Conservation (phyloP, 2,113 vertebrate genomes). For the Calidris pugnax region DNA sequence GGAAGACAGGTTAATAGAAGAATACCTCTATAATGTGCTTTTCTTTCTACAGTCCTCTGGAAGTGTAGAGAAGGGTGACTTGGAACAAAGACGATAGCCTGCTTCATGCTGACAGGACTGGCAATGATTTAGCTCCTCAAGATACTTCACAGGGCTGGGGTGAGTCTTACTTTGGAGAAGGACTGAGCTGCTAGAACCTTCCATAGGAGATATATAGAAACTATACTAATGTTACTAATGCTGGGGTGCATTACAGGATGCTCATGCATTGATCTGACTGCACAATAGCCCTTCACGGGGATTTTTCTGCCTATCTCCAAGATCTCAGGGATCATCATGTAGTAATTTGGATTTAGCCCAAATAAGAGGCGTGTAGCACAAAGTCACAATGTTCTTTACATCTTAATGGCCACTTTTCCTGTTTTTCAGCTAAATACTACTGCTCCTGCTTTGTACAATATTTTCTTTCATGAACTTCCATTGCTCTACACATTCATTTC, state of each 20-base stretch:
- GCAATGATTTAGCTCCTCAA: neutral
- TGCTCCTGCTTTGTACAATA: neutral
- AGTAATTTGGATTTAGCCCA: neutral
- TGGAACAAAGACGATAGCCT: neutral
- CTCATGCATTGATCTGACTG: neutral
- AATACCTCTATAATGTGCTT: neutral
- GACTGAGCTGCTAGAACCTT: neutral
- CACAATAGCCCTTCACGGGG: neutral
- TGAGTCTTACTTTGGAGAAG: neutral
- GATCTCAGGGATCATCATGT: neutral
- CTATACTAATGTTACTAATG: rapidly evolving
- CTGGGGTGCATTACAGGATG: neutral
- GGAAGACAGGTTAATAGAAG: neutral
- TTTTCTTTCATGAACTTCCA: neutral
- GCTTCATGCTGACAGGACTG: neutral
- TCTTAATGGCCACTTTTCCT: neutral
- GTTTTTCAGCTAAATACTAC: neutral
- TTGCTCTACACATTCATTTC: neutral
- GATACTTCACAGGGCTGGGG: neutral
- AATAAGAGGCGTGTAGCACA: neutral
- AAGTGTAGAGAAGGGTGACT: neutral
- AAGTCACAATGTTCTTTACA: neutral
- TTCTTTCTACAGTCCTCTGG: neutral
- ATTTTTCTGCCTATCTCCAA: neutral
- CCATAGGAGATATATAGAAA: neutral